These are phyloP conservation scores for Mormoops blainvillei DNA, from an alignment of 2,113 vertebrate genomes.

Conservation along the genomic window DNA sequence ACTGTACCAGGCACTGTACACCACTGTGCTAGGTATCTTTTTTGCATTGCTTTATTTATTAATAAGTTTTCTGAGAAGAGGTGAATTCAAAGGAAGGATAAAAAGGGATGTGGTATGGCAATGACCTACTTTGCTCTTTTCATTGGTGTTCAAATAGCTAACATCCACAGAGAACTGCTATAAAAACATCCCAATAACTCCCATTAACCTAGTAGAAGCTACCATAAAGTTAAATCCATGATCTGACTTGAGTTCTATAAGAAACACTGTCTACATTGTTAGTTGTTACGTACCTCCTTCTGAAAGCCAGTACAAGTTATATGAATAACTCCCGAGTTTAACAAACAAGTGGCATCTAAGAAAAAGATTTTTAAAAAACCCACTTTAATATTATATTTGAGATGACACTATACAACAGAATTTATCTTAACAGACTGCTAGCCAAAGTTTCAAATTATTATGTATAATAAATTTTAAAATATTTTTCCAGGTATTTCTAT, in stretches of 20 bases:
- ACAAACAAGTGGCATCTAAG: constrained; percentile 91
- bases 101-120: background rate
- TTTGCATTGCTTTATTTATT: background rate
- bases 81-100: background rate
- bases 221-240: background rate
- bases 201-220: background rate
- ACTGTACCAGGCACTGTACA: background rate
- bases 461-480: background rate
- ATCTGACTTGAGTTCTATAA: background rate
- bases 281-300: constrained; percentile 87
- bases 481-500: background rate
- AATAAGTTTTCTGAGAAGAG: background rate
- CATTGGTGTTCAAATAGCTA: background rate
- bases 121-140: background rate
- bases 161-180: background rate
- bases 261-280: background rate
- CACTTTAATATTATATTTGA: background rate
- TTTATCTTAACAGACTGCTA: background rate
- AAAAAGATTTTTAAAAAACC: constrained; percentile 12
- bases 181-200: background rate
- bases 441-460: background rate
- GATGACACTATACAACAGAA: background rate
- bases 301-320: constrained; percentile 94
- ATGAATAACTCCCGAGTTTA: constrained; percentile 91
- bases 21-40: background rate